Conservation (phyloP, 2,113 vertebrate genomes). For the Microtus richardsoni region DNA sequence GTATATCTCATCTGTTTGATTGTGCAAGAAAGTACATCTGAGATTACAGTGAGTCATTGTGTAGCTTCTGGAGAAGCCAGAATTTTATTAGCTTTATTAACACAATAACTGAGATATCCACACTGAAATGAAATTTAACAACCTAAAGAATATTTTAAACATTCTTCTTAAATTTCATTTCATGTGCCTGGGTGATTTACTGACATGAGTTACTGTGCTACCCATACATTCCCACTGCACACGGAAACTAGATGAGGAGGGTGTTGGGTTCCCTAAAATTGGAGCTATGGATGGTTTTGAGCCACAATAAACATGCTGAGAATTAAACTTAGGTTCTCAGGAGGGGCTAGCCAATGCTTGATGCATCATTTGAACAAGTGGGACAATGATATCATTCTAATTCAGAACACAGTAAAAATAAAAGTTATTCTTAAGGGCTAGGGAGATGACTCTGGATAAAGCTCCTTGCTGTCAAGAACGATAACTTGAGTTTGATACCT, state of each 20-base stretch:
- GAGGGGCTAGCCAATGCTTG: too few relatives aligned
- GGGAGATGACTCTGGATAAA: background rate
- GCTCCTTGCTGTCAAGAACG: background rate
- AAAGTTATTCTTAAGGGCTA: background rate
- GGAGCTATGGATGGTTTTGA: background rate
- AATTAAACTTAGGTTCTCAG: background rate
- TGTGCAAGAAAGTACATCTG: background rate
- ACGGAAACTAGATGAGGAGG: background rate
- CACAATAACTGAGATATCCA: background rate
- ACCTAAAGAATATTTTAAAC: background rate
- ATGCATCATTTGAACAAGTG: background rate
- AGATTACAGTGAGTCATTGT: background rate
- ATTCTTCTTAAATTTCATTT: background rate
- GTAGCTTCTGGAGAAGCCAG: background rate
- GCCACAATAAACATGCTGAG: background rate
- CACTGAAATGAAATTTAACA: background rate
- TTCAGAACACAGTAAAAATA: constrained; percentile 4
- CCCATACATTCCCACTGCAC: background rate
- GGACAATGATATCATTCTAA: background rate
- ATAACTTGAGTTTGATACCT: background rate
- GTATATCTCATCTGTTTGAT: background rate
- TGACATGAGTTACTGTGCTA: background rate
- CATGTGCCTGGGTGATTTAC: background rate
- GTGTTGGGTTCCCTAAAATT: too few relatives aligned
- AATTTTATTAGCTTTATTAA: background rate